These are phyloP conservation scores for Aldabrachelys gigantea DNA, from an alignment of 2,113 vertebrate genomes.

Conservation along the genomic window DNA sequence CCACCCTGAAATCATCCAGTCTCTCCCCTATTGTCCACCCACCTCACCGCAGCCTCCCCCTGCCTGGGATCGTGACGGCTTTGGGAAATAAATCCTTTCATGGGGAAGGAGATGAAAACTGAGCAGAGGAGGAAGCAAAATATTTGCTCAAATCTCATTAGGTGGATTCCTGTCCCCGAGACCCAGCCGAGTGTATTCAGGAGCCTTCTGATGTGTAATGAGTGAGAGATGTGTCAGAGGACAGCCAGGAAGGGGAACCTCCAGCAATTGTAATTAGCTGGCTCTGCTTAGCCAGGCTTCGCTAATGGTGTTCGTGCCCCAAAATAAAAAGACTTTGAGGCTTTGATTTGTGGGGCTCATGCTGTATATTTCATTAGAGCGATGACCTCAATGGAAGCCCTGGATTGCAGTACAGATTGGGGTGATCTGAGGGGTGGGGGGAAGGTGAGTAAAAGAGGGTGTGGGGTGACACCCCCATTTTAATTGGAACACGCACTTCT, in stretches of 20 bases:
- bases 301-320: background rate
- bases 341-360: background rate
- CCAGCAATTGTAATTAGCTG: background rate
- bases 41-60: background rate
- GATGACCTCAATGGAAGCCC: background rate
- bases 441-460: background rate
- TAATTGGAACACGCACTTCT: background rate
- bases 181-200: background rate
- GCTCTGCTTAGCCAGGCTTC: background rate
- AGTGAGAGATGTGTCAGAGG: background rate
- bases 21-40: background rate
- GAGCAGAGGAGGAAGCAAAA: background rate
- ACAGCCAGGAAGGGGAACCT: background rate
- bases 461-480: background rate
- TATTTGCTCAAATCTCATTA: constrained; percentile 32
- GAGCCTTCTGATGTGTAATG: background rate
- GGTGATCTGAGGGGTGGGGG: background rate
- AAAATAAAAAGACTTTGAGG: background rate
- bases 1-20: background rate
- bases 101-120: background rate
- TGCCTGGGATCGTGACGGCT: background rate
- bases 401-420: background rate
- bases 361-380: background rate
- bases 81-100: background rate
- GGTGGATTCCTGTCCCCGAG: background rate